phyloP scores from a whole-genome alignment of 2,888 invertebrate genomes.

The Serrognathus titanus region DNA sequence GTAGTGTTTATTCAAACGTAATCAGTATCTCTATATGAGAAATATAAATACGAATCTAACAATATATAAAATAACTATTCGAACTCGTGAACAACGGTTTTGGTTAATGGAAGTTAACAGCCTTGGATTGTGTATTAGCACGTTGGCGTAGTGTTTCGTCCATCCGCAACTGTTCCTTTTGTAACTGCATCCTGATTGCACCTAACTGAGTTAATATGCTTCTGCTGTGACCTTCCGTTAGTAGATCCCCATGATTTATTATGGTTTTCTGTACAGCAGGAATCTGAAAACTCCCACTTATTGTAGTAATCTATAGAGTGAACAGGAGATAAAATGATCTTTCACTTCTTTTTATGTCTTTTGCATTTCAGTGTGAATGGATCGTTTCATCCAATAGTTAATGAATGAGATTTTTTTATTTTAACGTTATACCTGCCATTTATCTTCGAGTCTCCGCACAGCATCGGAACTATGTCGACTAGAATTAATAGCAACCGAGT shows the following conservation, averaged over 20 bases:
- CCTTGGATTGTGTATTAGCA: slow-evolving; percentile 45
- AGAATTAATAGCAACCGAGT: slow-evolving; percentile 45
- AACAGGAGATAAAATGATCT: no score
- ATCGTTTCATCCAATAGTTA: neutral
- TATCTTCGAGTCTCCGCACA: slow-evolving; percentile 47
- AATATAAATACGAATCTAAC: slow-evolving; percentile 23
- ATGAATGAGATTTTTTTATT: slow-evolving; percentile 1
- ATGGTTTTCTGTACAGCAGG: slow-evolving; percentile 49
- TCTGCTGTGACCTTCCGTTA: slow-evolving; percentile 49
- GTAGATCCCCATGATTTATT: slow-evolving; percentile 47
- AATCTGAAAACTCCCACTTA: neutral
- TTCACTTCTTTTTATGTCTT: no score
- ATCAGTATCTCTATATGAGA: slow-evolving; percentile 15
- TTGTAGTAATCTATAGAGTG: no score
- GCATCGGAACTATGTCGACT: slow-evolving; percentile 38
- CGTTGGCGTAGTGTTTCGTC: slow-evolving; percentile 50
- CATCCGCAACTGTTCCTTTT: slow-evolving; percentile 61
- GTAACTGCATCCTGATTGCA: slow-evolving; percentile 64
- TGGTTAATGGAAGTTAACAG: slow-evolving; percentile 43
- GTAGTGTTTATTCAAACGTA: slow-evolving; percentile 16
- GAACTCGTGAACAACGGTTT: slow-evolving; percentile 25
- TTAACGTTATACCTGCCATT: slow-evolving; percentile 51
- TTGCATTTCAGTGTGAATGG: neutral
- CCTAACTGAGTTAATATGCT: slow-evolving; percentile 66
- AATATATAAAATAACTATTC: slow-evolving; percentile 26